Conservation (phyloP, 2,797 vertebrate genomes). For the Schizopygopsis pylzovi region DNA sequence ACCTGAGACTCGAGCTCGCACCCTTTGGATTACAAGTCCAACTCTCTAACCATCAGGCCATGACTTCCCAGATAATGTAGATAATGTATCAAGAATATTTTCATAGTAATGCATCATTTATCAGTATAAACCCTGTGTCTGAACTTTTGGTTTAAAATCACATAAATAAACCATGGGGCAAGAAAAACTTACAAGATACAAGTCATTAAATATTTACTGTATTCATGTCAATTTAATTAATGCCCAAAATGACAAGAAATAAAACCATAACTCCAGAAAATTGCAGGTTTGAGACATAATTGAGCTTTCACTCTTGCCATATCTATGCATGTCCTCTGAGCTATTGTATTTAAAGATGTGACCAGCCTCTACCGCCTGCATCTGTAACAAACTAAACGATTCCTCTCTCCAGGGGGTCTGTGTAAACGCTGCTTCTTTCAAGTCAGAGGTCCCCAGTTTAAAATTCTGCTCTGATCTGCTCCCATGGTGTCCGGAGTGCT, state of each 20-base stretch:
- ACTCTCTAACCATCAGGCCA: too few relatives aligned
- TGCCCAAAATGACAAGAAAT: not conserved
- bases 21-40: too few relatives aligned
- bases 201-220: not conserved
- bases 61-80: too few relatives aligned
- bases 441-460: constrained; percentile 54
- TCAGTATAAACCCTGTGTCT: not conserved
- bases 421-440: constrained; percentile 61
- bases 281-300: not conserved
- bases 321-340: constrained; percentile 20
- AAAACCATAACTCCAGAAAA: constrained; percentile 9
- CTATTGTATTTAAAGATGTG: constrained; percentile 53
- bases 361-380: constrained; percentile 50
- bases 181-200: not conserved
- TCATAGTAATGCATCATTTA: not conserved
- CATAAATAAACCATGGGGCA: not conserved
- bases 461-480: constrained; percentile 63
- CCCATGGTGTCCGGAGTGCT: constrained; percentile 51
- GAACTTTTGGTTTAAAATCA: not conserved
- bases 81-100: not conserved
- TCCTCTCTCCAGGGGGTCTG: constrained; percentile 53
- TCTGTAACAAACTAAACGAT: constrained; percentile 57
- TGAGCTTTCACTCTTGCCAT: constrained; percentile 2
- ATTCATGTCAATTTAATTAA: not conserved
- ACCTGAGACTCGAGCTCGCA: too few relatives aligned